These are phyloP conservation scores for Phycodurus eques DNA, from an alignment of 2,113 vertebrate genomes.

Conservation along the genomic window DNA sequence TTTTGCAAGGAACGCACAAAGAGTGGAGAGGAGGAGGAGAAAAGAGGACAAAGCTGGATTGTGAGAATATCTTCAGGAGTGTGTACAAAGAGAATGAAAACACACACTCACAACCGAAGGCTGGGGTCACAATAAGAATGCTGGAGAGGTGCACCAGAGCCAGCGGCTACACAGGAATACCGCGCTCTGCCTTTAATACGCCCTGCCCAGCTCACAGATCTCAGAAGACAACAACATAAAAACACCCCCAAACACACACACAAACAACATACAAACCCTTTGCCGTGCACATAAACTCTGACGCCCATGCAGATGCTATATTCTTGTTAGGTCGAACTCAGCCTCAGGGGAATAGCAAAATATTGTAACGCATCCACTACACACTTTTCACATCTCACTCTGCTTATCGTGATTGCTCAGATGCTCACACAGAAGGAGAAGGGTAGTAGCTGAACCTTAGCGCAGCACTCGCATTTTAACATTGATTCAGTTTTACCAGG, in stretches of 20 bases:
- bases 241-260: conserved; percentile 42
- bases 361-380: conserved; percentile 45
- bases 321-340: conserved; percentile 60
- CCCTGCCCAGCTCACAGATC: conserved; percentile 57
- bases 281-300: conserved; percentile 43
- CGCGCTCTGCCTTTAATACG: conserved; percentile 67
- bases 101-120: conserved; percentile 58
- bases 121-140: conserved; percentile 67
- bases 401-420: conserved; percentile 33
- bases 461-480: conserved; percentile 31
- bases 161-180: conserved; percentile 58
- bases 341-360: conserved; percentile 56
- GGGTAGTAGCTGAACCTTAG: conserved; percentile 64
- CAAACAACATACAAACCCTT: conserved; percentile 30
- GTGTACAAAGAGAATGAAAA: conserved; percentile 65
- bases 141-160: conserved; percentile 65
- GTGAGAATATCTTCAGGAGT: conserved; percentile 60
- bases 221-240: conserved; percentile 63
- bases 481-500: conserved; percentile 47
- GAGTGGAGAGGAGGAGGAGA: conserved; percentile 17
- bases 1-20: conserved; percentile 53
- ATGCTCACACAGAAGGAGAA: conserved; percentile 20
- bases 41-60: conserved; percentile 59
- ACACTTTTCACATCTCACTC: conserved; percentile 28
- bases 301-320: conserved; percentile 56